These are phyloP conservation scores for Zaprionus tsacasi DNA, from an alignment of 1,140 invertebrate genomes.

Conservation along the genomic window DNA sequence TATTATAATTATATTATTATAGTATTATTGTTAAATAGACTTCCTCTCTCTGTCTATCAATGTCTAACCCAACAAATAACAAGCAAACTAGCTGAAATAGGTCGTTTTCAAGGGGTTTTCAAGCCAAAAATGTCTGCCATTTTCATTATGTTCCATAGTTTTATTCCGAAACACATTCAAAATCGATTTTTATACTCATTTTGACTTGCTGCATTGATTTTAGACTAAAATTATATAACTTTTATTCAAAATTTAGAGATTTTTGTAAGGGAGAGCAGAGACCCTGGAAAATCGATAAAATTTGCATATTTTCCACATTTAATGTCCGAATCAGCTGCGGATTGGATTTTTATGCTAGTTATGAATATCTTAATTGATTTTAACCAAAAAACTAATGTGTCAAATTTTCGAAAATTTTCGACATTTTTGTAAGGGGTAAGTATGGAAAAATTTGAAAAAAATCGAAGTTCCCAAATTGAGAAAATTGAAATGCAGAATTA, in stretches of 20 bases:
- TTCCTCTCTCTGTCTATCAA: not conserved
- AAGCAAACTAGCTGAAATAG: not conserved
- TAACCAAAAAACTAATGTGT: too few relatives aligned
- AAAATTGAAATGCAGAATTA: not conserved
- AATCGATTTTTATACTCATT: too few relatives aligned
- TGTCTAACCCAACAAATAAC: not conserved
- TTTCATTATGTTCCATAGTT: not conserved
- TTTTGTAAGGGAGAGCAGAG: too few relatives aligned
- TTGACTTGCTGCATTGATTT: not conserved
- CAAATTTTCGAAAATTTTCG: not conserved
- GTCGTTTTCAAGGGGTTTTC: not conserved
- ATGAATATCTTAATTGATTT: too few relatives aligned
- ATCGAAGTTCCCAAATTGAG: not conserved
- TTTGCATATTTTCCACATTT: too few relatives aligned
- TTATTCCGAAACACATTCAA: not conserved
- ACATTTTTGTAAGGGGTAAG: not conserved
- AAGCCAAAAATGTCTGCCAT: not conserved
- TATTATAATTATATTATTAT: not conserved
- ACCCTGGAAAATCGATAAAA: too few relatives aligned
- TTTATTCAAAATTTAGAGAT: too few relatives aligned
- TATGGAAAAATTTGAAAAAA: not conserved
- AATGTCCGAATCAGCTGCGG: too few relatives aligned
- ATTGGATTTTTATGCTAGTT: too few relatives aligned
- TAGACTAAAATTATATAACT: too few relatives aligned
- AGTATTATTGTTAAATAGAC: not conserved